Evolutionary conservation across 2,113 vertebrate species (phyloP), one percentile per base, ranked within the genome.

Genomic region (Callipepla californica): DNA sequence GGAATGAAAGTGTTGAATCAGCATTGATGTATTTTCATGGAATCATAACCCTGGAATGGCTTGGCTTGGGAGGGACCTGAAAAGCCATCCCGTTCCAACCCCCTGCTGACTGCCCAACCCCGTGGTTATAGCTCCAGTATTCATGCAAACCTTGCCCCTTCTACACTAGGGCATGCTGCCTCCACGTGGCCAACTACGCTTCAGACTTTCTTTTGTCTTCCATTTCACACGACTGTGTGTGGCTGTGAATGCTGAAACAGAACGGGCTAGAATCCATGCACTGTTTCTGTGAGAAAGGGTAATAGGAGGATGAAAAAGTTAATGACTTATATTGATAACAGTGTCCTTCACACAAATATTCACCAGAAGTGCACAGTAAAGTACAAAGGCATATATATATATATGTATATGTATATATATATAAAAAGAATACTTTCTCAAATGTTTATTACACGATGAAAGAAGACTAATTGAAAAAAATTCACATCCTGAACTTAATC

Each of bases 381-480:
- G 42, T 89, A 85, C 89, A 92, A 96, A 97, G 74, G 91, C 70
- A 79, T 83, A 65, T 91, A 45, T 93, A 15, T 44, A 6, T 57
- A 21, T 80, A 20, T 80, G 2, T 51, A 1, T 86, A 1, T 81
- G 2, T 42, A 59, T 89, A 92, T 90, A 95, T 93, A 89, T 95
- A 91, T 90, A 70, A 51, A 93, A 94, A 95, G 80, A 95, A 93
- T 90, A 67, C 57, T 87, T 84, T 92, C 87, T 91, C 95, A 93
- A 94, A 92, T 89, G 82, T 97, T 96, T 96, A 96, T 96, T 96
- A 97, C 79, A 68, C 2, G 8, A 93, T 91, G 90, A 94, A 94
- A 92, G 90, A 95, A 92, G 66, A 92, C 72, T 79, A 93, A 91
- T 63, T 75, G 38, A 89, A 57, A 86, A 92, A 95, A 90, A 80